Base-by-base conservation (phyloP, 2,113 vertebrate genomes). In the Sula dactylatra region DNA sequence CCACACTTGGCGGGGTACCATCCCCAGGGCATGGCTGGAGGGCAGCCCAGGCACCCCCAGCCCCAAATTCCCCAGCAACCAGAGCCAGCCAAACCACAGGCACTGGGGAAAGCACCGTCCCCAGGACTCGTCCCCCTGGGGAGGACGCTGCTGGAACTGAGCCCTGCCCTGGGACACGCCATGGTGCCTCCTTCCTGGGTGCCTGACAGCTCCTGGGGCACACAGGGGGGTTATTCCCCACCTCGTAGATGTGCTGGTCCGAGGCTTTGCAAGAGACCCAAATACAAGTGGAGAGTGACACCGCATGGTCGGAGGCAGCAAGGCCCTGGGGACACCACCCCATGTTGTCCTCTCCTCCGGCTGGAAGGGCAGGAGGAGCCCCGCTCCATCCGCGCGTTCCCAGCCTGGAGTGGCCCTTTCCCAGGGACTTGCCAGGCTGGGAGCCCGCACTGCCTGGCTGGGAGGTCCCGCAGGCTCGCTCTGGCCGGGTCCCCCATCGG, bases 51-150 rank as follows among this genome's bases (percentile, higher is more conserved):
- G 15, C 2, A 2, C 18, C n/a, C n/a, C 11, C 32, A 27, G 5
- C 22, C 64, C 67, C 49, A 47, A 58, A 66, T 4, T 4, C 4
- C 19, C 40, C 78, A 31, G 36, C 34, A 31, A 31, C 9, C 34
- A 65, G 62, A 55, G 36, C 12, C 85, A 80, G 79, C 3, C n/a
- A 5, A 50, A 14, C 5, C 70, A 6, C 20, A 6, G 62, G 50
- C 47, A 7, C 5, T 20, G 89, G 80, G 50, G 38, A 54, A 38
- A 54, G 34, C 45, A 6, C 26, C 0, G 0, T 17, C 25, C 31
- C 31, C 31, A 19, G 55, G 11, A 6, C 3, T n/a, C 0, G 0
- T 5, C 15, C 16, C 10, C 19, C 6, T 4, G 10, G 36, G 26
- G 25, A 5, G 18, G 59, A 16, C 0, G 1, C 16, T n/a, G 40